Conservation (phyloP, 2,888 invertebrate species). For the Dasysyrphus albostriatus region DNA sequence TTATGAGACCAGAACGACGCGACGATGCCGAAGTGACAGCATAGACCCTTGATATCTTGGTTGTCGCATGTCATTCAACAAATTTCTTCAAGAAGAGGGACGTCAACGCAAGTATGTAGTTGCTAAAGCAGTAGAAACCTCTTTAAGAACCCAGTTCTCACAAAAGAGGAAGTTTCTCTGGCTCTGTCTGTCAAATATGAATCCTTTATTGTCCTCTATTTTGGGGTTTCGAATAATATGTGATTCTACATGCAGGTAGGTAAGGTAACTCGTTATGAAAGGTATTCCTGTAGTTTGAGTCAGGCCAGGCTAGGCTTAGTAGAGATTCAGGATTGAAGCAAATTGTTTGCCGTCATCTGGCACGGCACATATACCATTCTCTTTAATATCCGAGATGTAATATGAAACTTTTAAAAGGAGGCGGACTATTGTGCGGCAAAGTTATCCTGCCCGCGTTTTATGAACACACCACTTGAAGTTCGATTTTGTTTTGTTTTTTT, state of each 20-base stretch:
- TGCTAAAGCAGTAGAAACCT: slow-evolving; percentile 49
- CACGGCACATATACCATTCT: not conserved
- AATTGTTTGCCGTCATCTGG: slow-evolving; percentile 31
- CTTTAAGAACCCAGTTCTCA: slow-evolving; percentile 30
- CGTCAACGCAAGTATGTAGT: slow-evolving; percentile 26
- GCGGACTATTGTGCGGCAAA: slow-evolving; percentile 69
- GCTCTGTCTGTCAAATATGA: not conserved
- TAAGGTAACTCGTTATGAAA: slow-evolving; percentile 27
- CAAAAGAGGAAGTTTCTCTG: slow-evolving; percentile 39
- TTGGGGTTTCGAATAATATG: slow-evolving; percentile 11
- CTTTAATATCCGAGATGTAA: slow-evolving; percentile 18
- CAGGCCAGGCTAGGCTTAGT: slow-evolving; percentile 22
- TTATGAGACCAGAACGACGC: slow-evolving; percentile 47
- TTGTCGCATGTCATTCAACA: slow-evolving; percentile 75
- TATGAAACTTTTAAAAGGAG: slow-evolving; percentile 63
- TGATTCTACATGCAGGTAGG: slow-evolving; percentile 48
- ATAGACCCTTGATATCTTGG: slow-evolving; percentile 73
- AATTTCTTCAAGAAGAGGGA: slow-evolving; percentile 61
- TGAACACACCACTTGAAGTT: slow-evolving; percentile 57
- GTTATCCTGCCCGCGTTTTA: slow-evolving; percentile 33
- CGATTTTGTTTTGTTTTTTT: slow-evolving; percentile 13
- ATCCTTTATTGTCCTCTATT: slow-evolving; percentile 34
- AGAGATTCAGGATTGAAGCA: slow-evolving; percentile 31
- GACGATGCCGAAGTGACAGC: slow-evolving; percentile 66
- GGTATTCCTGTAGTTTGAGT: slow-evolving; percentile 42